Evolutionary conservation across 2,113 vertebrate species (phyloP), one percentile per base, ranked within the genome.

Genomic region (Climacteris rufus): DNA sequence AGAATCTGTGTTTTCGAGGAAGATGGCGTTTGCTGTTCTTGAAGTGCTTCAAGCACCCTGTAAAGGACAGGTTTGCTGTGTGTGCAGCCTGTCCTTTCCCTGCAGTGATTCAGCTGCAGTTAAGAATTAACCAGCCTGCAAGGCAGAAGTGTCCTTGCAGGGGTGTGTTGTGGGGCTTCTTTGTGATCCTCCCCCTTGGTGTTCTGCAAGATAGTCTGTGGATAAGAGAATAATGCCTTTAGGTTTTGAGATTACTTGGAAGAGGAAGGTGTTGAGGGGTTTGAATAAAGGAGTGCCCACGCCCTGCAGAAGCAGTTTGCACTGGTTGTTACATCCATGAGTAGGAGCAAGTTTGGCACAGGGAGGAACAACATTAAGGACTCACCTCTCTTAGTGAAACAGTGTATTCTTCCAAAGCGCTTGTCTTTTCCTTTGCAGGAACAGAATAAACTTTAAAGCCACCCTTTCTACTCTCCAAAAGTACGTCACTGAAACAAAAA

Each of bases 1-100:
- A 93, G 75, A 61, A 71, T 70, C 31, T 20, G 14, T 92, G 63
- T 75, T 94, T 93, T 96, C 15, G 6, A 93, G 88, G 92, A 91
- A 90, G 88, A 47, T 78, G 37, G 31, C 64, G 64, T 74, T 88
- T 80, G 56, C 83, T 87, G 59, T 52, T 96, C 87, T 59, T 91
- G 69, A 91, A 76, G 45, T 33, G 28, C 71, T 68, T 79, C 17
- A 33, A 54, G 72, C 2, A 2, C 70, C 77, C 79, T 49, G n/a
- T 31, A 17, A 49, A 49, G 90, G 56, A 18, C 33, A 28, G 47
- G 19, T 69, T n/a, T 59, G 47, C 78, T 69, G 81, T 44, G 10
- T 76, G 72, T 72, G 64, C 56, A 65, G 45, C 7, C 89, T 76
- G 54, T 69, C 63, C 53, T 59, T 68, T 72, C 72, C 74, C 53